Base-by-base conservation (phyloP, 2,797 vertebrate species). In the Rhinichthys osculus region DNA sequence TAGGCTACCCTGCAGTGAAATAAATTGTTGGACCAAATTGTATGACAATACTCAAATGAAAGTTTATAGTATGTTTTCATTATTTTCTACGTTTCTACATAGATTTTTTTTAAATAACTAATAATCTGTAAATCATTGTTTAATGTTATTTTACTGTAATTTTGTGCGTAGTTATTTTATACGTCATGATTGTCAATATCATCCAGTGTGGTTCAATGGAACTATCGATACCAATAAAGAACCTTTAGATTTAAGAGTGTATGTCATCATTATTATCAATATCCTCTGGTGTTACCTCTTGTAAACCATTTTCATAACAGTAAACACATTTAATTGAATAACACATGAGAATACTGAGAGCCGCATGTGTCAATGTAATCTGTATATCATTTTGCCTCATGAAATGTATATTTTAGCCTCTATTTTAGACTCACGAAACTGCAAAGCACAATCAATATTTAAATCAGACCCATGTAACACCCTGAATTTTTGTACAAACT, bases 391-490 rank as follows among this genome's bases (percentile, higher is more conserved):
- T 6, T 79, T 79, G 16, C 40, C n/a, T 44, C 27, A 30, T 44
- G 78, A 66, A 79, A 67, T 7, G 1, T 30, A 33, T 44, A 50
- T 16, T 57, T 38, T 66, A 44, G 57, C 17, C n/a, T 79, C 27
- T 66, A 30, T 78, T 40, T 64, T 44, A 30, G 38, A 30, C 23
- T 5, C 38, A 13, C n/a, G n/a, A 67, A 30, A 40, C 38, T 30
- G 38, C 77, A 44, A 27, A 64, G 23, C 57, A 44, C 57, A 42
- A 47, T 80, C 42, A 33, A 23, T 66, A 66, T 47, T 66, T 80
- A 4, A 21, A 33, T 66, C 35, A 66, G 27, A 79, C n/a, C 9
- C 16, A 62, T 47, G 5, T 4, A 27, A 7, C 0, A 30, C 14
- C 5, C 35, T 17, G 10, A 6, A 5, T 23, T 47, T 23, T 4